A percentile compares a stretch with the other conserved stretches of the same genome.
phyloP scores from a whole-genome alignment of 2,888 invertebrate genomes.

The Flabesymbios commensalis region DNA sequence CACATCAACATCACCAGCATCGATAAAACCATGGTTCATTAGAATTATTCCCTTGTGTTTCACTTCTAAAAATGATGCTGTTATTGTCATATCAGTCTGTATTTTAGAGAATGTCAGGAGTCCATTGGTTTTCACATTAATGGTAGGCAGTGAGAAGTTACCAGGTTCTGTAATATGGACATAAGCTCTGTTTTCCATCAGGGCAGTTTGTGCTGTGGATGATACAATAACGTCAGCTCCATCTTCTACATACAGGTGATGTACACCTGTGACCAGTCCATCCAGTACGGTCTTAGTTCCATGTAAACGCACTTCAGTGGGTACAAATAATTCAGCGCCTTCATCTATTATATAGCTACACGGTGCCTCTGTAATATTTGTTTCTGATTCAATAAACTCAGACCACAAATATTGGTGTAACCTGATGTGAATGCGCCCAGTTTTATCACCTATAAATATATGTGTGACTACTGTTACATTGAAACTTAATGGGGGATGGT shows the following conservation, averaged over 20 bases:
- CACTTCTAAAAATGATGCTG: conserved; percentile 41
- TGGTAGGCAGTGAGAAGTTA: conserved; percentile 42
- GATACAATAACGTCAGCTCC: conserved; percentile 33
- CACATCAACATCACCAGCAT: conserved; percentile 41
- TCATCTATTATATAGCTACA: conserved; percentile 45
- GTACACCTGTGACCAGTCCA: conserved; percentile 42
- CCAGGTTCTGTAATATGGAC: conserved; percentile 37
- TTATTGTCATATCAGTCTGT: conserved; percentile 35
- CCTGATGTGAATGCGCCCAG: conserved; percentile 44
- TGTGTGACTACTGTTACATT: conserved; percentile 38
- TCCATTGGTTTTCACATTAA: conserved; percentile 39
- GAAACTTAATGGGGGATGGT: conserved; percentile 32
- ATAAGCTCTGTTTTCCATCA: conserved; percentile 36
- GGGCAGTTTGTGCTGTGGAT: conserved; percentile 44
- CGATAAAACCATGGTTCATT: conserved; percentile 46
- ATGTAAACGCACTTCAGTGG: conserved; percentile 45
- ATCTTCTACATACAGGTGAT: conserved; percentile 45
- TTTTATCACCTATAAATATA: conserved; percentile 41
- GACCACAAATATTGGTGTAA: conserved; percentile 35
- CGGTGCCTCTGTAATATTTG: conserved; percentile 46
- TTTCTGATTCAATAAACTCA: conserved; percentile 43
- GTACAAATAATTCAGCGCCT: conserved; percentile 41
- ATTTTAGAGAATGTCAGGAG: conserved; percentile 37
- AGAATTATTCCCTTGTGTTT: conserved; percentile 39
- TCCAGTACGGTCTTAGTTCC: conserved; percentile 42